These are phyloP conservation scores for Irena cyanogastra DNA, from an alignment of 2,113 vertebrate genomes.

Conservation along the genomic window DNA sequence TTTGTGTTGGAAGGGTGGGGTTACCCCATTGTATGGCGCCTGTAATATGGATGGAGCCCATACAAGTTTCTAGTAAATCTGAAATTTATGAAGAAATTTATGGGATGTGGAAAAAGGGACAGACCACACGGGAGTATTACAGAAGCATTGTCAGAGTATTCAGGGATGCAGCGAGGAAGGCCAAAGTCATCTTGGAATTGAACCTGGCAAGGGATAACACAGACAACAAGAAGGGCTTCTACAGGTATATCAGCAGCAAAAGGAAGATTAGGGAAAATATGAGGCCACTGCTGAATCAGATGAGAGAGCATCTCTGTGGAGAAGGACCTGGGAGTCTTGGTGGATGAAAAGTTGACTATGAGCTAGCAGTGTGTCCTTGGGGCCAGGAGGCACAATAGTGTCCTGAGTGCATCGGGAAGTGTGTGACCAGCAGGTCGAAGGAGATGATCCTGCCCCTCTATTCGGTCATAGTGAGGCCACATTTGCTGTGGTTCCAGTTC, in stretches of 20 bases:
- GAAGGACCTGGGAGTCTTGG: neutral
- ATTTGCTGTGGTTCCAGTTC: neutral
- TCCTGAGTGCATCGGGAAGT: neutral
- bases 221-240: neutral
- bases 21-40: too few species aligned
- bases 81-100: neutral
- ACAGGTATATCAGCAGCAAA: neutral
- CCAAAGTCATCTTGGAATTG: neutral
- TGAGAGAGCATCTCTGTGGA: neutral
- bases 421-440: neutral
- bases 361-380: neutral
- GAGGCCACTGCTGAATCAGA: neutral
- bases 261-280: neutral
- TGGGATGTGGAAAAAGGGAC: neutral
- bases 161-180: neutral
- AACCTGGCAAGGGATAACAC: neutral
- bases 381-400: neutral
- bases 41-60: neutral
- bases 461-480: neutral
- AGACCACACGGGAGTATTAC: accelerated
- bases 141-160: neutral
- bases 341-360: neutral
- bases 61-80: neutral
- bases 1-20: neutral
- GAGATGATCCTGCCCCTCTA: neutral